These are phyloP conservation scores for Tetragonula clypearis DNA, from an alignment of 1,140 invertebrate species.

Conservation along the genomic window DNA sequence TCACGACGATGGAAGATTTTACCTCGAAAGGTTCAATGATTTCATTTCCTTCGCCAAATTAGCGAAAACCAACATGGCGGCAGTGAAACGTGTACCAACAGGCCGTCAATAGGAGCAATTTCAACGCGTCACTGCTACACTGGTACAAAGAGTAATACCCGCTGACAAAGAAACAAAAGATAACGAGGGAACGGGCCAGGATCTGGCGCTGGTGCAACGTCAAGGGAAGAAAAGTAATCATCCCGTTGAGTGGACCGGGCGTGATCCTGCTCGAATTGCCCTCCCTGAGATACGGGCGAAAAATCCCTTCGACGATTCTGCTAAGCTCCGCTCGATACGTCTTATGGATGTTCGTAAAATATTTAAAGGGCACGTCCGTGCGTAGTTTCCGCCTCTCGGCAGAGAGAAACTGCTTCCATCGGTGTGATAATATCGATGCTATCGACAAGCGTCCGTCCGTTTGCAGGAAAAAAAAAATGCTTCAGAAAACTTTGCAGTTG, in stretches of 20 bases:
- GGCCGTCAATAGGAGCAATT: conserved; percentile 1
- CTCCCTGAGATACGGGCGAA: not conserved
- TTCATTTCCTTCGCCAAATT: no score
- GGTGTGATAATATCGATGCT: not conserved
- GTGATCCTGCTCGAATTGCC: not conserved
- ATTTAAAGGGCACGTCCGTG: not conserved
- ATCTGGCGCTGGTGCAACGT: not conserved
- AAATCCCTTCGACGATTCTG: not conserved
- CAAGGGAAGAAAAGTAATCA: conserved; percentile 26
- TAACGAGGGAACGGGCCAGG: not conserved
- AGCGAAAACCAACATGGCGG: not conserved
- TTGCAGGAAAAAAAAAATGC: not conserved
- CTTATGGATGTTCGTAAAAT: not conserved
- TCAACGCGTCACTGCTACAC: not conserved
- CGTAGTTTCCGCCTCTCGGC: no score
- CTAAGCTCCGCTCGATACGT: not conserved
- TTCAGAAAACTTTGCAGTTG: not conserved
- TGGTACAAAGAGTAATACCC: conserved; percentile 9
- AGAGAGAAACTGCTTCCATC: not conserved
- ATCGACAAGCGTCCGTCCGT: not conserved
- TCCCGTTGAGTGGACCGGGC: not conserved
- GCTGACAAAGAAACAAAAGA: conserved; percentile 23
- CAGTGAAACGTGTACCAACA: not conserved
- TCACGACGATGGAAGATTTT: not conserved
- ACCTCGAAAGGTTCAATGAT: not conserved